phyloP scores from a whole-genome alignment of 2,113 vertebrate genomes.

The Rynchops niger region DNA sequence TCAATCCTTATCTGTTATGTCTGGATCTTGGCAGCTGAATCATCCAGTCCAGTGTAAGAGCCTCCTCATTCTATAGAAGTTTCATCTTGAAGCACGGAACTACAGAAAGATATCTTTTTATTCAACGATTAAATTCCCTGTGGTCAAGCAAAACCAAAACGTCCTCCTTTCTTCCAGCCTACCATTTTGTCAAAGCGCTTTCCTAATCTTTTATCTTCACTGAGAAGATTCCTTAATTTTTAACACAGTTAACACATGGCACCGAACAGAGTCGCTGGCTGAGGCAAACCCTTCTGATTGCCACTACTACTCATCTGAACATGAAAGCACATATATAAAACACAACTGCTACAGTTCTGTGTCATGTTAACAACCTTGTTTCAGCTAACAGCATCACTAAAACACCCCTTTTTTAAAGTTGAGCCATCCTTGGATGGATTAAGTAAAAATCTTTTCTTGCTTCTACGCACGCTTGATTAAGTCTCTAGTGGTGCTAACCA shows the following conservation, averaged over 20 bases:
- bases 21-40: neutral
- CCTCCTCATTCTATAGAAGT: neutral
- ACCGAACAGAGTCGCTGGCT: neutral
- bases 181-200: neutral
- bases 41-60: neutral
- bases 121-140: neutral
- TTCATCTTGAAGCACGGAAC: neutral
- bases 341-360: neutral
- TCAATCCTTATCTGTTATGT: accelerated
- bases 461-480: neutral
- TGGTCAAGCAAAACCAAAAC: neutral
- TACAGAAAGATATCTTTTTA: neutral
- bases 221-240: neutral
- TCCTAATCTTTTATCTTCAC: neutral
- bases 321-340: neutral
- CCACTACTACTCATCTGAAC: neutral
- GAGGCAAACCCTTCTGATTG: neutral
- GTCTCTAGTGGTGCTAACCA: neutral
- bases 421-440: neutral
- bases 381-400: neutral
- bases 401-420: neutral
- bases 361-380: neutral
- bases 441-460: slow-evolving; percentile 4
- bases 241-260: neutral
- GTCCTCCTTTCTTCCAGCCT: neutral